These are phyloP conservation scores for Nasonia giraulti DNA, from an alignment of 1,140 invertebrate species.

Conservation along the genomic window DNA sequence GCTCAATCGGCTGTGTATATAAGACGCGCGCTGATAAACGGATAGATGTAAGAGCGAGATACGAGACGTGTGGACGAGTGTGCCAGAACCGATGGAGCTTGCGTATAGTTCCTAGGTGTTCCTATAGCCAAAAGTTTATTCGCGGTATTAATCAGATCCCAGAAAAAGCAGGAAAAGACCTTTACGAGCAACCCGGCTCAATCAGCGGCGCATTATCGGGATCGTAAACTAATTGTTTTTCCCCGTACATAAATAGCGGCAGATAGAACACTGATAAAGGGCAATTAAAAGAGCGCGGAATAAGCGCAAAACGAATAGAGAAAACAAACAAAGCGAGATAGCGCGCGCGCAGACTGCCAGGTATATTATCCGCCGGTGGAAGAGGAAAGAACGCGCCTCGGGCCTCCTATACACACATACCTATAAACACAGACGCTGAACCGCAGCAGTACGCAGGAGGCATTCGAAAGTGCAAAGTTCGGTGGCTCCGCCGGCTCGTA, in stretches of 20 bases:
- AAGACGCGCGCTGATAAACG: neutral
- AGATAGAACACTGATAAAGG: constrained; percentile 9
- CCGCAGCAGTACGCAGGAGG: neutral
- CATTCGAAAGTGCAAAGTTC: constrained; percentile 44
- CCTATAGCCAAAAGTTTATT: neutral
- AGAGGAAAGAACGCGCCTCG: neutral
- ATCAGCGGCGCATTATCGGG: neutral
- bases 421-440: neutral
- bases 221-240: constrained; percentile 14
- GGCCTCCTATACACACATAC: neutral
- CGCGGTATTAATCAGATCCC: neutral
- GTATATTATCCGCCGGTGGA: neutral
- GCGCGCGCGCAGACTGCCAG: neutral
- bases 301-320: constrained; percentile 11
- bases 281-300: constrained; percentile 15
- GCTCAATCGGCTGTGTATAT: neutral
- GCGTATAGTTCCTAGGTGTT: too few species aligned
- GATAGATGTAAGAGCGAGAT: neutral
- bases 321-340: constrained; percentile 23
- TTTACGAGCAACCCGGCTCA: neutral
- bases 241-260: constrained; percentile 5
- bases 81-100: neutral
- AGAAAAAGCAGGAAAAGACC: neutral
- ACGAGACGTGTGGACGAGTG: neutral
- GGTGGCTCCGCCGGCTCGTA: constrained; percentile 28